phyloP scores from a whole-genome alignment of 2,888 invertebrate species.

The Eristalinus aeneus region DNA sequence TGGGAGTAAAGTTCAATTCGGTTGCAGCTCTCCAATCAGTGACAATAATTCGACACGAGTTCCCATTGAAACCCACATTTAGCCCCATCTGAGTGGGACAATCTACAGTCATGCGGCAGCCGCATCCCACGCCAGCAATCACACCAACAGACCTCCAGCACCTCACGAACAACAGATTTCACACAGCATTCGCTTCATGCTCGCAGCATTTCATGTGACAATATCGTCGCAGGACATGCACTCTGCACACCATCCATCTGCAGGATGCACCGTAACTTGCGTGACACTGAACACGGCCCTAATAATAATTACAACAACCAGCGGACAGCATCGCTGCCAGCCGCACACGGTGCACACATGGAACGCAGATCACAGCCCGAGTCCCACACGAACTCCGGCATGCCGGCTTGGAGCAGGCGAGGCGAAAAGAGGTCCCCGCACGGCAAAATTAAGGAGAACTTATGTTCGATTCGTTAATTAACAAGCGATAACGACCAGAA shows the following conservation, averaged over 20 bases:
- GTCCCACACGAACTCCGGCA: slow-evolving; percentile 12
- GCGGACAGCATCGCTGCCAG: slow-evolving; percentile 18
- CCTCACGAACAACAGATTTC: slow-evolving; percentile 20
- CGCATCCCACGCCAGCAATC: slow-evolving; percentile 6
- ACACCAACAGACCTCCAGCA: background rate
- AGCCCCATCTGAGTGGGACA: background rate
- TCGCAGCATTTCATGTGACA: slow-evolving; percentile 56
- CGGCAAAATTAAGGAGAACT: slow-evolving; percentile 65
- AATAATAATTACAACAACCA: slow-evolving; percentile 61
- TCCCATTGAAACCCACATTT: background rate
- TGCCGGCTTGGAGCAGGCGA: background rate
- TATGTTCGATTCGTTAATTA: slow-evolving; percentile 71
- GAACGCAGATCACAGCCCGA: slow-evolving; percentile 27
- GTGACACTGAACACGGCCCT: slow-evolving; percentile 63
- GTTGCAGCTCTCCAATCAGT: too few species aligned
- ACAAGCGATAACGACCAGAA: slow-evolving; percentile 69
- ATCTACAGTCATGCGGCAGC: background rate
- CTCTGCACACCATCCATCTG: slow-evolving; percentile 32
- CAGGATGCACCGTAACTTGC: slow-evolving; percentile 35
- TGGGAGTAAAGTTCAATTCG: too few species aligned
- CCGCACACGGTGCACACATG: slow-evolving; percentile 36
- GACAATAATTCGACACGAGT: background rate
- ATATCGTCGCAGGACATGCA: slow-evolving; percentile 66
- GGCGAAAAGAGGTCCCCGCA: slow-evolving; percentile 14
- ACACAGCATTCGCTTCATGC: slow-evolving; percentile 34